These are phyloP conservation scores for Zoanthus sansibaricus DNA, from an alignment of 92 coral and sea anemone species.

Conservation along the genomic window DNA sequence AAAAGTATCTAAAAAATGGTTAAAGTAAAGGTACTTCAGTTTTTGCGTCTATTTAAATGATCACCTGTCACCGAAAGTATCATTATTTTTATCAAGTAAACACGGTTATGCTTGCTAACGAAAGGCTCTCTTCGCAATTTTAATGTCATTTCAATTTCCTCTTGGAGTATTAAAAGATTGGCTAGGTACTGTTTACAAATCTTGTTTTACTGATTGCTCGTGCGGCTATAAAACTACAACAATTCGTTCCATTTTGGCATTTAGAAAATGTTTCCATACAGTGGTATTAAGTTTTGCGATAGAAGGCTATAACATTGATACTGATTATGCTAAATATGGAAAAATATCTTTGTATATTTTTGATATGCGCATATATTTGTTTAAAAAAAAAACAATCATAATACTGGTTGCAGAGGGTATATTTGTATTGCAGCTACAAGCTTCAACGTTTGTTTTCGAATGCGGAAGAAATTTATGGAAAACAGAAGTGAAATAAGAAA, in stretches of 20 bases:
- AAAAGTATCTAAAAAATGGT: too few species aligned
- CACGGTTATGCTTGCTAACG: too few species aligned
- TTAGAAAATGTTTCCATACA: not conserved
- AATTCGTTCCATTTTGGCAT: not conserved
- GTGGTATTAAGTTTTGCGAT: not conserved
- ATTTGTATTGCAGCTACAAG: conserved; percentile 9
- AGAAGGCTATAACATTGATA: not conserved
- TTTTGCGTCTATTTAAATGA: too few species aligned
- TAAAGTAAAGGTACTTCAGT: too few species aligned
- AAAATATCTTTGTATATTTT: not conserved
- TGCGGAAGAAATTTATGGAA: conserved; percentile 18
- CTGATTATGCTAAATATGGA: not conserved
- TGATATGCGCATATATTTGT: conserved; percentile 46
- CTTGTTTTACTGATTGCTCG: not conserved
- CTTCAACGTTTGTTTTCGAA: not conserved
- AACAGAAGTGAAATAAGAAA: not conserved
- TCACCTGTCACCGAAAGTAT: too few species aligned
- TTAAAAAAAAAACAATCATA: not conserved
- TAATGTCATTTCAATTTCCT: too few species aligned
- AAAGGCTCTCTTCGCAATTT: too few species aligned
- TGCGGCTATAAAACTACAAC: not conserved
- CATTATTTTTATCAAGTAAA: too few species aligned
- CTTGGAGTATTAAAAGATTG: too few species aligned
- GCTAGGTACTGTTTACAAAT: too few species aligned
- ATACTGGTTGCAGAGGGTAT: not conserved